Evolutionary conservation across 2,113 vertebrate species (phyloP).

Genomic region (Gymnarchus niloticus): DNA sequence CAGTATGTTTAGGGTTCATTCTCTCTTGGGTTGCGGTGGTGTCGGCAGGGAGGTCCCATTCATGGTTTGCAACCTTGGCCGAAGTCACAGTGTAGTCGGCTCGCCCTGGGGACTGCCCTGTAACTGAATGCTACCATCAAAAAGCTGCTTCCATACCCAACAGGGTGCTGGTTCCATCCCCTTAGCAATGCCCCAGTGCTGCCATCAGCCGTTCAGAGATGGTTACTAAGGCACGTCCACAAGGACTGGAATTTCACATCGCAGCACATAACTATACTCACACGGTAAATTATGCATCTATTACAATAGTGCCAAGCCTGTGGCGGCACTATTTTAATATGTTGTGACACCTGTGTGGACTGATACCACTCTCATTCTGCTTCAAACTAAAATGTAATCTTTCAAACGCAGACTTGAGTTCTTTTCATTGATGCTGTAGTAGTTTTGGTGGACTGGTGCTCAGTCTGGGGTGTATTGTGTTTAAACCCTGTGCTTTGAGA

Average conservation of each 20-base stretch:
- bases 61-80: background rate
- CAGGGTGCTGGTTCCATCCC: background rate
- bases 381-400: background rate
- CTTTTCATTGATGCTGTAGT: background rate
- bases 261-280: background rate
- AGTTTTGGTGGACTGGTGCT: background rate
- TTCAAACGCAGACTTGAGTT: background rate
- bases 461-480: background rate
- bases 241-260: background rate
- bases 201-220: background rate
- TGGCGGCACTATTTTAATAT: background rate
- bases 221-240: background rate
- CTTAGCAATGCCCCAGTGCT: background rate
- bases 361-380: background rate
- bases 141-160: background rate
- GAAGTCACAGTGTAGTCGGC: background rate
- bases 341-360: slow-evolving; percentile 3
- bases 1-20: background rate
- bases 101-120: background rate
- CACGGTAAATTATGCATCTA: slow-evolving; percentile 5
- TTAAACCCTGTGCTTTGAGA: background rate
- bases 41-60: background rate
- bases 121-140: background rate
- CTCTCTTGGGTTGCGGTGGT: background rate
- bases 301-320: too few relatives aligned